A percentile compares a stretch with the other conserved stretches of the same genome.
Conservation (phyloP, 37 sponge, comb jelly and placozoan genomes). For the Tethya wilhelma region DNA sequence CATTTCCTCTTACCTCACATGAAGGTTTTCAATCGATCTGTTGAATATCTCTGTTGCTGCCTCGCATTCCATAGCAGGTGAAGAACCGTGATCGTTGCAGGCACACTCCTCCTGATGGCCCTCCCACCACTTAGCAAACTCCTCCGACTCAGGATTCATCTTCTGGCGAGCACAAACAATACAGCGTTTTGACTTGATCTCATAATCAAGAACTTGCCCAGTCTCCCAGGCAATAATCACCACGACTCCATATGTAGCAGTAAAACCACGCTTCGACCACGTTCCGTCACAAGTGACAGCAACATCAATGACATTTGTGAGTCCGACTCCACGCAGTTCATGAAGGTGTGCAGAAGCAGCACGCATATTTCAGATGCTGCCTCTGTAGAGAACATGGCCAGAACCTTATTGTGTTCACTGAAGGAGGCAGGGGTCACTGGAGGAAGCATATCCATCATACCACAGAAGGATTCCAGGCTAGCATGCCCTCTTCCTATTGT, state of each 20-base stretch:
- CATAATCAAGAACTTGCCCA: slow-evolving; percentile 31
- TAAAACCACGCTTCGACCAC: slow-evolving; percentile 32
- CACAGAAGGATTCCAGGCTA: slow-evolving; percentile 37
- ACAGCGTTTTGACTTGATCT: slow-evolving; percentile 6
- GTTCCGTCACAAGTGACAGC: slow-evolving; percentile 45
- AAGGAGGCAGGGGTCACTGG: slow-evolving; percentile 11
- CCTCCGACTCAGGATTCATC: not conserved
- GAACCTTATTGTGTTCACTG: not conserved
- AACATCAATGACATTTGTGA: slow-evolving; percentile 9
- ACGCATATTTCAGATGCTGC: not conserved
- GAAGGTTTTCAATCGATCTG: not conserved
- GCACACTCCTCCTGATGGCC: slow-evolving; percentile 2
- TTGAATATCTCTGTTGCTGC: slow-evolving; percentile 11
- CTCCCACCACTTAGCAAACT: slow-evolving; percentile 16
- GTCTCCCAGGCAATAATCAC: slow-evolving; percentile 13
- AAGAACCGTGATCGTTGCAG: not conserved
- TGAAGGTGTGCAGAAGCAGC: slow-evolving; percentile 26
- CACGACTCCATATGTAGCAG: slow-evolving; percentile 20
- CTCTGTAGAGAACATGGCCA: not conserved
- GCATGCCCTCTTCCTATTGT: slow-evolving; percentile 14
- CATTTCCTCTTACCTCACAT: no score
- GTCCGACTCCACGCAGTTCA: not conserved
- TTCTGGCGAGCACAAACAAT: not conserved
- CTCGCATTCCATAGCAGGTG: slow-evolving; percentile 5
- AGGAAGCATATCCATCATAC: slow-evolving; percentile 28